These are phyloP conservation scores for Plemyria rubiginata DNA, from an alignment of 2,888 invertebrate genomes.

Conservation along the genomic window DNA sequence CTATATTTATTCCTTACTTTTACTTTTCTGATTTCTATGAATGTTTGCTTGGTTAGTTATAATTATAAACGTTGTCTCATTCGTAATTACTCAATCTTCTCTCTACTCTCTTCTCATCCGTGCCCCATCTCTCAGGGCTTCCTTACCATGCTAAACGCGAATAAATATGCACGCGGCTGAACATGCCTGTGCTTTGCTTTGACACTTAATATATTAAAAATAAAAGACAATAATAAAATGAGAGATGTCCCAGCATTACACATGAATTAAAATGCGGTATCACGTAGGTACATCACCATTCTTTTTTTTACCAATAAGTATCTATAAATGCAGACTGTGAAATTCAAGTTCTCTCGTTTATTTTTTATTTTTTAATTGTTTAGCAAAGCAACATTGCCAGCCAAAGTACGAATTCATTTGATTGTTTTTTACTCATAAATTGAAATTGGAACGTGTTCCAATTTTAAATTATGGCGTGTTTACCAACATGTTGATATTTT, in stretches of 20 bases:
- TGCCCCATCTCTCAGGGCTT: slow-evolving; percentile 7
- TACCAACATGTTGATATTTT: slow-evolving; percentile 1
- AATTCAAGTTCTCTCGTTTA: slow-evolving; percentile 55
- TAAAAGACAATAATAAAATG: slow-evolving; percentile 68
- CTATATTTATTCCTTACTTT: no score
- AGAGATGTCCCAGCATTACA: slow-evolving; percentile 70
- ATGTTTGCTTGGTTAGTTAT: no score
- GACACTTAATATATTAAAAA: slow-evolving; percentile 60
- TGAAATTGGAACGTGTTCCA: slow-evolving; percentile 40
- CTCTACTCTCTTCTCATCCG: no score
- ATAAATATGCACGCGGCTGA: slow-evolving; percentile 54
- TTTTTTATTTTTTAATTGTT: slow-evolving; percentile 55
- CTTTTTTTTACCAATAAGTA: slow-evolving; percentile 71
- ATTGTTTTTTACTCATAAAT: slow-evolving; percentile 45
- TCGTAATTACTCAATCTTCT: no score
- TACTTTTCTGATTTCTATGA: no score
- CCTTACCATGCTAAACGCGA: slow-evolving; percentile 55
- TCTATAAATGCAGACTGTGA: slow-evolving; percentile 64
- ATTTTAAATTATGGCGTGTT: slow-evolving; percentile 10
- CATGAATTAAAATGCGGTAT: slow-evolving; percentile 80
- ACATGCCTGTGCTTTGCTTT: slow-evolving; percentile 43
- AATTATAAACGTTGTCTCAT: slow-evolving; percentile 11
- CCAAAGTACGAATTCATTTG: slow-evolving; percentile 33
- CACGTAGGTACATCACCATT: slow-evolving; percentile 73
- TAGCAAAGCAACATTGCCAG: slow-evolving; percentile 49